Percentiles rank a stretch among this genome's conserved stretches.
Evolutionary conservation across 2,797 vertebrate genomes (phyloP).

Genomic region (Loris lydekkerianus): DNA sequence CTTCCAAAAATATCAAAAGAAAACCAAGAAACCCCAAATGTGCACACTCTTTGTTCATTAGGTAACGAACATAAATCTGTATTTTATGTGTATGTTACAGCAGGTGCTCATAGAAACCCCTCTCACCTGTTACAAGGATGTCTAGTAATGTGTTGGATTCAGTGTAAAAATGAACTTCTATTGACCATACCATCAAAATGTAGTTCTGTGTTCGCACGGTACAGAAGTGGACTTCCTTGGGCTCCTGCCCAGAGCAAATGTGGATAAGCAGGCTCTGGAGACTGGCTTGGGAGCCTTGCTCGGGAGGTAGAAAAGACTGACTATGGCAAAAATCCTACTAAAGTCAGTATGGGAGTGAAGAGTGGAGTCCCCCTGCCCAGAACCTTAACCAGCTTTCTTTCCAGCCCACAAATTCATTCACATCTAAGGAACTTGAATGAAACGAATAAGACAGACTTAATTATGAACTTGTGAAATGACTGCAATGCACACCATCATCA

Average conservation of each 20-base stretch:
- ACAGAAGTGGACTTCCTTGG: neutral
- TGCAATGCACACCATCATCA: neutral
- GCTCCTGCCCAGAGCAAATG: neutral
- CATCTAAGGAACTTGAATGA: neutral
- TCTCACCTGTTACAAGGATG: conserved; percentile 3
- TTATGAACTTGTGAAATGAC: conserved; percentile 57
- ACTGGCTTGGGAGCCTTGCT: conserved; percentile 49
- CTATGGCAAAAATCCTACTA: conserved; percentile 38
- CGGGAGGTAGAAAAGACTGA: conserved; percentile 75
- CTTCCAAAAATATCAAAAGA: conserved; percentile 31
- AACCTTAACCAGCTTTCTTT: conserved; percentile 41
- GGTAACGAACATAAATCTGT: neutral
- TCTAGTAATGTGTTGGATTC: neutral
- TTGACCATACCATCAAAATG: neutral
- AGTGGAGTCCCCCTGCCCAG: neutral
- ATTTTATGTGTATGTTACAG: neutral
- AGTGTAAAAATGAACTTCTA: conserved; percentile 10
- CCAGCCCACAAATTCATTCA: conserved; percentile 1
- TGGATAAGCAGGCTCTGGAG: neutral
- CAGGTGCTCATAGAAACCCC: conserved; percentile 1
- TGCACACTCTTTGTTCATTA: neutral
- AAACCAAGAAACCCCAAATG: conserved; percentile 58
- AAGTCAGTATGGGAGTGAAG: neutral
- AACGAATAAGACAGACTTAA: conserved; percentile 21
- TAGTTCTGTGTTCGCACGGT: neutral